phyloP scores from a whole-genome alignment of 1,140 invertebrate species.

The Solen grandis region DNA sequence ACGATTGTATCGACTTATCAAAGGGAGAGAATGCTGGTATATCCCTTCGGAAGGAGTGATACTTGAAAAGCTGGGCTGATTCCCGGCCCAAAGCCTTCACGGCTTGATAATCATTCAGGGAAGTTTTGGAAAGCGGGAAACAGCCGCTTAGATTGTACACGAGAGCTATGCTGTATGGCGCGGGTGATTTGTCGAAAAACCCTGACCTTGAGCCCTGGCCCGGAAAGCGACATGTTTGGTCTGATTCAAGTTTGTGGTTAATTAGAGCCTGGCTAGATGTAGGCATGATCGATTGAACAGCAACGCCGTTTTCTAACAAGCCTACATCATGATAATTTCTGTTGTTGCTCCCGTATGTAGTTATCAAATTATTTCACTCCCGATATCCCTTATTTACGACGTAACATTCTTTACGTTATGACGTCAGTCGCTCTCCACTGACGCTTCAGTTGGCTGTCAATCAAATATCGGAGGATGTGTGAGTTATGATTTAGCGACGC shows the following conservation, averaged over 20 bases:
- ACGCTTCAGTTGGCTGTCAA: no score
- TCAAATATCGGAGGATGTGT: no score
- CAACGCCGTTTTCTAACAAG: no score
- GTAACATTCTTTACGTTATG: no score
- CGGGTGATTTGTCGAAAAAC: not conserved
- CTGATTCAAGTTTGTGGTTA: not conserved
- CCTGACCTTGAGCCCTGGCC: not conserved
- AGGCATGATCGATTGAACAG: no score
- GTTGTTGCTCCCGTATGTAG: no score
- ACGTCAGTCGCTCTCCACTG: no score
- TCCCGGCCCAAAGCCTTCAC: not conserved
- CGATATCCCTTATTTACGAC: no score
- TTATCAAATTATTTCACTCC: no score
- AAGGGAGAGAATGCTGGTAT: not conserved
- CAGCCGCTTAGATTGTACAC: constrained; percentile 9
- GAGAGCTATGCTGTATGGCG: not conserved
- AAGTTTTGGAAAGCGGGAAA: not conserved
- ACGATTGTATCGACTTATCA: not conserved
- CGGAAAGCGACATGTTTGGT: not conserved
- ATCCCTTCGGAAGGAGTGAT: constrained; percentile 5
- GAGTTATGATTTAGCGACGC: no score
- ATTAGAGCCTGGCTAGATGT: constrained; percentile 26
- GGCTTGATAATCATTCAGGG: not conserved
- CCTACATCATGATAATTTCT: no score
- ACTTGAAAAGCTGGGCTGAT: constrained; percentile 27